A percentile compares a stretch with the other conserved stretches of the same genome.
Evolutionary conservation across 2,888 invertebrate genomes (phyloP).

Genomic region (Mamestra brassicae): DNA sequence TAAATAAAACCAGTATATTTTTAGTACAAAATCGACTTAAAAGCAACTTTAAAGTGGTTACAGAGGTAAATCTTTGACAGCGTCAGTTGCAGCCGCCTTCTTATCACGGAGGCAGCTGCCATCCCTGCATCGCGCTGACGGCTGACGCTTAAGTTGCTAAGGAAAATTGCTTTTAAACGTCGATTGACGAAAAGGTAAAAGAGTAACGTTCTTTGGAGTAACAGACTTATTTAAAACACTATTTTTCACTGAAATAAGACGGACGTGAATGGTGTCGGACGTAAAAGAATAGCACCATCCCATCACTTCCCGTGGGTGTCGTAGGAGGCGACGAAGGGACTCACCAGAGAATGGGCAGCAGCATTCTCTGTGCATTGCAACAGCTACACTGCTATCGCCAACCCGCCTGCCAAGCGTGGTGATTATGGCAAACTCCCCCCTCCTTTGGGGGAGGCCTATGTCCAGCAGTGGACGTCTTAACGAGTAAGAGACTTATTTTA

Average conservation of each 20-base stretch:
- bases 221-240: neutral
- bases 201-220: neutral
- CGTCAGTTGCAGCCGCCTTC: conserved; percentile 7
- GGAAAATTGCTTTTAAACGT: conserved; percentile 2
- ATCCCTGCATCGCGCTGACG: neutral
- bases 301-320: too few species aligned
- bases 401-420: too few species aligned
- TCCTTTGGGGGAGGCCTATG: too few species aligned
- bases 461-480: too few species aligned
- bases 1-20: too few species aligned
- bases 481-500: neutral
- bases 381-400: too few species aligned
- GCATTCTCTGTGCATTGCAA: too few species aligned
- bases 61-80: conserved; percentile 22
- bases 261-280: too few species aligned
- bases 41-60: neutral
- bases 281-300: too few species aligned
- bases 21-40: neutral
- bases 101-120: conserved; percentile 9
- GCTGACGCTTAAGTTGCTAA: neutral
- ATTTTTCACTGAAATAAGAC: neutral
- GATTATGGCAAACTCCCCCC: too few species aligned
- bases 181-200: neutral
- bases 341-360: too few species aligned
- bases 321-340: too few species aligned